A percentile compares a stretch with the other conserved stretches of the same genome.
These are phyloP conservation scores for Ptychoptera contaminata DNA, from an alignment of 2,888 invertebrate species.

Conservation along the genomic window DNA sequence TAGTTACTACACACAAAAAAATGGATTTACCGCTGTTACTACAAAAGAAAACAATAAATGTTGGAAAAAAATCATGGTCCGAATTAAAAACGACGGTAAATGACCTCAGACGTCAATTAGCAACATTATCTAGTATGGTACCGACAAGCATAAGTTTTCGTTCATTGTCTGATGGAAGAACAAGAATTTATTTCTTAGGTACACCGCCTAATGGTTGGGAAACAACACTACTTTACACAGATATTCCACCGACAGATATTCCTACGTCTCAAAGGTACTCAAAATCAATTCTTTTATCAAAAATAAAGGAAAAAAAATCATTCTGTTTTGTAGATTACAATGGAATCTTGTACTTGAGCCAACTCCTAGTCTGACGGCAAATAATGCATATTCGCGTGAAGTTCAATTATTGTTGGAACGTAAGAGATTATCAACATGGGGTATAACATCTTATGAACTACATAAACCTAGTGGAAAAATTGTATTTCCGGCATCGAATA, in stretches of 20 bases:
- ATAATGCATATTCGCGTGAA: constrained; percentile 56
- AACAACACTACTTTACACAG: constrained; percentile 72
- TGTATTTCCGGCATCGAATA: constrained; percentile 80
- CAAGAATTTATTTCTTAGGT: constrained; percentile 77
- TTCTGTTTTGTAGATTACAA: constrained; percentile 36
- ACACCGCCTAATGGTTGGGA: constrained; percentile 81
- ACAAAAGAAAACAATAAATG: too few species aligned
- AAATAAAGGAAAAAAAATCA: background rate
- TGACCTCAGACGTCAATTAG: constrained; percentile 62
- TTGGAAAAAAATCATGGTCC: constrained; percentile 47
- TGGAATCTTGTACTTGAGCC: constrained; percentile 76
- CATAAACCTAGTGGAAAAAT: constrained; percentile 68
- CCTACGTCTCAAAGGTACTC: constrained; percentile 13
- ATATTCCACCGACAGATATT: constrained; percentile 48
- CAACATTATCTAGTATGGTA: constrained; percentile 63
- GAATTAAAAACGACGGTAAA: constrained; percentile 67
- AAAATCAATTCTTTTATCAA: background rate
- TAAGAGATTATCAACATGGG: constrained; percentile 81
- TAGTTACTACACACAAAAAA: constrained; percentile 1
- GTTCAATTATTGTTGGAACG: constrained; percentile 85
- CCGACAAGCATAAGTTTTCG: constrained; percentile 72
- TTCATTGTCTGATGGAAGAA: constrained; percentile 59
- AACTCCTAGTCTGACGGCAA: constrained; percentile 47
- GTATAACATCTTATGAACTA: constrained; percentile 86
- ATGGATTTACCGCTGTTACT: background rate